Percentiles rank a stretch among this genome's conserved stretches.
Conservation (phyloP, 37 sponge, comb jelly and placozoan species). For the Dysidea cf. avara region DNA sequence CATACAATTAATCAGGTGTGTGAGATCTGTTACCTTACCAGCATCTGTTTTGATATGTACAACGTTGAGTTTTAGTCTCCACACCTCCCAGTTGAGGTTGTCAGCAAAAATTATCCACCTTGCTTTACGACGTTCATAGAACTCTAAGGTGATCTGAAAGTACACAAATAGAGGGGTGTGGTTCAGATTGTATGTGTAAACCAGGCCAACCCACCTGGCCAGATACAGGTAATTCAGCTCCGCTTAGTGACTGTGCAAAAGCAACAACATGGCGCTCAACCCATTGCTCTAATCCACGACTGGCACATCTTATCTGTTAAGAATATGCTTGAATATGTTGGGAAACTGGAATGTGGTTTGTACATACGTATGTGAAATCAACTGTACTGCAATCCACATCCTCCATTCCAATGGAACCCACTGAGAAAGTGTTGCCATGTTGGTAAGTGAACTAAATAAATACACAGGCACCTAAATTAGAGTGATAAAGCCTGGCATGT, state of each 20-base stretch:
- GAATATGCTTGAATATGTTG: too few relatives aligned
- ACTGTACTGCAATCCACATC: slow-evolving; percentile 62
- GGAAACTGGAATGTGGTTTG: not conserved
- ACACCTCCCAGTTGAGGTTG: slow-evolving; percentile 74
- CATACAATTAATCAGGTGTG: not conserved
- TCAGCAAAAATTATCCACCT: slow-evolving; percentile 85
- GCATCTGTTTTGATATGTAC: slow-evolving; percentile 37
- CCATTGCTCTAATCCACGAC: too few relatives aligned
- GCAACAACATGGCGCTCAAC: too few relatives aligned
- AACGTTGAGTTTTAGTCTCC: slow-evolving; percentile 50
- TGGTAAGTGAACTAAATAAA: slow-evolving; percentile 44
- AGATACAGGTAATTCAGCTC: not conserved
- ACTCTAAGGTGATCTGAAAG: slow-evolving; percentile 85
- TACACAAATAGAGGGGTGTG: not conserved
- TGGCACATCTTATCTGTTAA: too few relatives aligned
- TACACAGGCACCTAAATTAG: not conserved
- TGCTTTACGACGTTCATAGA: slow-evolving; percentile 84
- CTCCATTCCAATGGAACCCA: slow-evolving; percentile 77
- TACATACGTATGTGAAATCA: slow-evolving; percentile 74
- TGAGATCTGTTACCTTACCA: slow-evolving; percentile 31
- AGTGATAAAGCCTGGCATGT: not conserved
- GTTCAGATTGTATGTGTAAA: not conserved
- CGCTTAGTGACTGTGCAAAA: not conserved
- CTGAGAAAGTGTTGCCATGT: slow-evolving; percentile 71
- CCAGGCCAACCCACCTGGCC: not conserved